phyloP scores from a whole-genome alignment of 2,888 invertebrate species.

The Aelia acuminata region DNA sequence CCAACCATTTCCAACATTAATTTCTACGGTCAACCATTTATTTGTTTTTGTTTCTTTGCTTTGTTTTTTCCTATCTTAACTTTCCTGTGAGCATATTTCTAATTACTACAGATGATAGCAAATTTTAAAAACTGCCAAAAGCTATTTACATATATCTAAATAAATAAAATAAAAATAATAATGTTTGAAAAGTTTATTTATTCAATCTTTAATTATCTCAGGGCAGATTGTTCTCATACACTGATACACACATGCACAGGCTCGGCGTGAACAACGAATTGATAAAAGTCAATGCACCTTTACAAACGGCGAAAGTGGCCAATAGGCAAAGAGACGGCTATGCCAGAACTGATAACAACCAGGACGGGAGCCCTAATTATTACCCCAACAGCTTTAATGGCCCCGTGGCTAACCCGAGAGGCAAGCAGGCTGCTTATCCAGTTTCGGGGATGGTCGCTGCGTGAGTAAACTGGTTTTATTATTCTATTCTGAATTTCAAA shows the following conservation, averaged over 20 bases:
- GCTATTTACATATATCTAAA: too few relatives aligned
- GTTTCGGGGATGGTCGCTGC: constrained; percentile 46
- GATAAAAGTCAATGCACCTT: constrained; percentile 96
- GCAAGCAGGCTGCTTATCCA: constrained; percentile 49
- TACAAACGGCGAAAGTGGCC: constrained; percentile 69
- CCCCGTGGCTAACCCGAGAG: not conserved
- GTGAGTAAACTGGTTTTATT: constrained; percentile 8
- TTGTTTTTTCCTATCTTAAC: too few relatives aligned
- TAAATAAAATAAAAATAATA: too few relatives aligned
- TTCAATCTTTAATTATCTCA: constrained; percentile 69
- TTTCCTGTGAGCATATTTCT: too few relatives aligned
- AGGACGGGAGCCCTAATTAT: constrained; percentile 92
- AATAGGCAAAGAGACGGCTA: constrained; percentile 94
- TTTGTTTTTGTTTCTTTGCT: too few relatives aligned
- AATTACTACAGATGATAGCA: too few relatives aligned
- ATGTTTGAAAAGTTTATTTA: not conserved
- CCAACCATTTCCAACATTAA: too few relatives aligned
- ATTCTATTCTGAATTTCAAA: too few relatives aligned
- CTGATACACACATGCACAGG: constrained; percentile 91
- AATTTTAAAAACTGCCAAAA: too few relatives aligned
- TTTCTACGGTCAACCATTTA: too few relatives aligned
- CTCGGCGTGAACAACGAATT: constrained; percentile 93
- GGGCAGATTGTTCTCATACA: constrained; percentile 88
- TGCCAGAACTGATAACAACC: constrained; percentile 80
- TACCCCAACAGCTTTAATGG: constrained; percentile 91